Base-by-base conservation (phyloP, 2,888 invertebrate species). In the Campoplex capitator region DNA sequence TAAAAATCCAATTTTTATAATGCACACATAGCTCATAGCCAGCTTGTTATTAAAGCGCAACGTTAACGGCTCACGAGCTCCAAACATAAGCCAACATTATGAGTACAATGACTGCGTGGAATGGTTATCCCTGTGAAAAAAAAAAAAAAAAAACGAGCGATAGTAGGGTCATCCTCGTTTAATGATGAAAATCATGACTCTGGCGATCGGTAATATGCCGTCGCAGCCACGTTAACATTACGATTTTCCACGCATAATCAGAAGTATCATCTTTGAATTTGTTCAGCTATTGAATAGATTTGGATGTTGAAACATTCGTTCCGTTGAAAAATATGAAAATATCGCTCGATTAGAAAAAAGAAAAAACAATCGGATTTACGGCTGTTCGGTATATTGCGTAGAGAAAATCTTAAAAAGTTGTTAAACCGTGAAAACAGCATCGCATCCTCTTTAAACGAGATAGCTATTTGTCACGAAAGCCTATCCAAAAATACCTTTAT, bases 1-100 rank as follows among this genome's bases (percentile, higher is more conserved):
- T 79, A 80, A 81, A 87, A 81, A 77, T 79, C 71, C 75, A 75
- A 78, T 82, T 83, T 84, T 84, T 84, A 65, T 79, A 84, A 84
- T 81, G 70, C 74, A 67, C 78, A 23, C 70, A 73, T 82, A 78
- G 75, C 48, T 68, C 18, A 65, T 56, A 28, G 58, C 9, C 76
- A 18, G 74, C 70, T 77, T 76, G 74, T 67, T 83, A 73, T 82
- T 75, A 87, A n/a, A 56, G 48, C 58, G 79, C 38, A 81, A 67
- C 73, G 70, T 56, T 77, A 84, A 74, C 74, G 76, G 32, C 75
- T 18, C 42, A 56, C 75, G 54, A 65, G 76, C 18, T 75, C 73
- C 71, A 67, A 83, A 62, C 79, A 65, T 71, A 62, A 83, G 73
- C 62, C 51, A 67, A 71, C 56, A 56, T 80, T 80, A 86, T 83